phyloP scores from a whole-genome alignment of 2,797 vertebrate species.

The Enteromius thamalakanensis region DNA sequence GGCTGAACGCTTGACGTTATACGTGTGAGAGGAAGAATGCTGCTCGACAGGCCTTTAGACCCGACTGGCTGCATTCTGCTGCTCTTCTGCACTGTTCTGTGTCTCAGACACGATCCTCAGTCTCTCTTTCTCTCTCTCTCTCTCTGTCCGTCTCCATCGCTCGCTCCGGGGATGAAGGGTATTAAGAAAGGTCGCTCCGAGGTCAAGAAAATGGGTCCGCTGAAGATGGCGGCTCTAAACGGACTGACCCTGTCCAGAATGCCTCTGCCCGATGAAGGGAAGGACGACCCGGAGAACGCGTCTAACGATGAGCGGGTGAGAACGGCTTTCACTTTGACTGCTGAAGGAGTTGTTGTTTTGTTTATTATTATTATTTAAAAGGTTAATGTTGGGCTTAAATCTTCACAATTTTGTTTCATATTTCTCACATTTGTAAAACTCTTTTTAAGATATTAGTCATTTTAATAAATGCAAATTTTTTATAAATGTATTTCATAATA shows the following conservation, averaged over 20 bases:
- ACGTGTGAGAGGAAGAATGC: constrained; percentile 36
- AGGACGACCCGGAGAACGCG: constrained; percentile 84
- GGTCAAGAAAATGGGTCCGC: constrained; percentile 89
- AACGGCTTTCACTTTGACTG: background rate
- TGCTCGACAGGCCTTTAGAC: constrained; percentile 19
- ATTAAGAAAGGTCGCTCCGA: constrained; percentile 91
- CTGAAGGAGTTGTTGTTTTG: background rate
- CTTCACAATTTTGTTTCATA: no score
- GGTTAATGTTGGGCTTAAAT: no score
- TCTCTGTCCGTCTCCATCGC: constrained; percentile 27
- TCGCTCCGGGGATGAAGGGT: constrained; percentile 75
- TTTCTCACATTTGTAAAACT: no score
- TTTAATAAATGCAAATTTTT: no score
- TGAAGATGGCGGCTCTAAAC: constrained; percentile 91
- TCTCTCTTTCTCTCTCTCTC: background rate
- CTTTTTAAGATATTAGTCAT: no score
- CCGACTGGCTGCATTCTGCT: constrained; percentile 16
- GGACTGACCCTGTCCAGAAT: constrained; percentile 87
- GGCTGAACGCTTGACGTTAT: background rate
- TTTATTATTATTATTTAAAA: no score
- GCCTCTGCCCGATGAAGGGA: constrained; percentile 83
- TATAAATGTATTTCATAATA: no score
- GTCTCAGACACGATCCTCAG: background rate
- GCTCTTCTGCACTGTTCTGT: background rate
- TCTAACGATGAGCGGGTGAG: constrained; percentile 93